Evolutionary conservation across 2,888 invertebrate species (phyloP), one percentile per base, ranked within the genome.

Genomic region (Lordiphosa fenestrarum): DNA sequence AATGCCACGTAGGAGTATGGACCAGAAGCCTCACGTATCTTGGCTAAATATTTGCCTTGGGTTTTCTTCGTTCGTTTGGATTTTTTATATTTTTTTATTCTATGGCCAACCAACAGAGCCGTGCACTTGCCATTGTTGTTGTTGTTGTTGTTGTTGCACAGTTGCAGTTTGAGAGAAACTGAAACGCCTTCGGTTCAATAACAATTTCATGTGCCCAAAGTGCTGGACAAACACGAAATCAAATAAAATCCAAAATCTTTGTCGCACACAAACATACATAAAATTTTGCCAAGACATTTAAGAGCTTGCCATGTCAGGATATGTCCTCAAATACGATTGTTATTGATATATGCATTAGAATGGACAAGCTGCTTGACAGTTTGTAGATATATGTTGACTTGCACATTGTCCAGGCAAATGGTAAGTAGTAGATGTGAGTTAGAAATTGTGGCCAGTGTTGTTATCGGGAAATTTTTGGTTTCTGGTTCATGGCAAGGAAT

Each of bases 141-240:
- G 15, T 39, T 19, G 1, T 19, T 10, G 6, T 44, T 30, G 42
- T 42, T 42, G 25, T 30, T 48, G 36, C 36, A 41, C 30, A 57
- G 10, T 38, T 49, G 49, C 38, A 53, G 49, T 44, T 48, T 25
- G 13, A 38, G 25, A 38, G 25, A 12, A 37, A 10, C 25, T n/a
- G 6, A 13, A 47, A 49, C 59, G 52, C 61, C 61, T 51, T 44
- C 42, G 50, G 62, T 57, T 68, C 72, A 66, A 73, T 75, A 73
- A 69, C 75, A 71, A 72, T 78, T 78, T 49, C 57, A 69, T 66
- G 36, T 71, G 52, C 53, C 50, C 54, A 52, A 65, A 73, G 69
- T 68, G 78, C 72, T 64, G 56, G 36, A 57, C 72, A 78, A 73
- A 73, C 78, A 78, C 46, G 41, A 53, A 72, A 63, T 63, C 72